A percentile compares a stretch with the other conserved stretches of the same genome.
Evolutionary conservation across 2,888 invertebrate species (phyloP).

Genomic region (Brachyptera putata): DNA sequence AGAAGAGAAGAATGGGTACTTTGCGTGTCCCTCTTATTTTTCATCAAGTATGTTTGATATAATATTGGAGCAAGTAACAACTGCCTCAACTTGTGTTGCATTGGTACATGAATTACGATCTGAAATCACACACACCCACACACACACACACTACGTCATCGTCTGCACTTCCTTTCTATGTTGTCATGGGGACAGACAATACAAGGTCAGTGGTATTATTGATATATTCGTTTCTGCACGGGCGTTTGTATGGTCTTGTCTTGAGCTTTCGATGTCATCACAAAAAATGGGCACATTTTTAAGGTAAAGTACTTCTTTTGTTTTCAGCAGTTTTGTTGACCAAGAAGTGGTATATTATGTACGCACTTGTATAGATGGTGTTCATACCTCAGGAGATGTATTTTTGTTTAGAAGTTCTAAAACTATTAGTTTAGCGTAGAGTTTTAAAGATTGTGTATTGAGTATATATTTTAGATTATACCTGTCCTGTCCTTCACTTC

Average conservation of each 20-base stretch:
- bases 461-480: background rate
- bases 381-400: background rate
- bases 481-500: background rate
- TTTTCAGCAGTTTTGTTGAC: background rate
- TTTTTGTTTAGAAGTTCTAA: background rate
- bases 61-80: too few relatives aligned
- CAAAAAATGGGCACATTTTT: background rate
- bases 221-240: slow-evolving; percentile 19
- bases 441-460: background rate
- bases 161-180: too few relatives aligned
- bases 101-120: too few relatives aligned
- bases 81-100: too few relatives aligned
- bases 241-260: slow-evolving; percentile 13
- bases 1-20: too few relatives aligned
- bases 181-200: too few relatives aligned
- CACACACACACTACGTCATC: too few relatives aligned
- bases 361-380: too few relatives aligned
- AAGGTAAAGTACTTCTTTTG: slow-evolving; percentile 15
- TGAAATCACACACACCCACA: too few relatives aligned
- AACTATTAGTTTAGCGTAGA: background rate
- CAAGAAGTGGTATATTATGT: too few relatives aligned
- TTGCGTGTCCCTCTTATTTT: too few relatives aligned
- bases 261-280: slow-evolving; percentile 20
- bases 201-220: slow-evolving; percentile 8
- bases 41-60: too few relatives aligned